Conservation (phyloP, 2,797 vertebrate species). For the Schizothorax lantsangensis region DNA sequence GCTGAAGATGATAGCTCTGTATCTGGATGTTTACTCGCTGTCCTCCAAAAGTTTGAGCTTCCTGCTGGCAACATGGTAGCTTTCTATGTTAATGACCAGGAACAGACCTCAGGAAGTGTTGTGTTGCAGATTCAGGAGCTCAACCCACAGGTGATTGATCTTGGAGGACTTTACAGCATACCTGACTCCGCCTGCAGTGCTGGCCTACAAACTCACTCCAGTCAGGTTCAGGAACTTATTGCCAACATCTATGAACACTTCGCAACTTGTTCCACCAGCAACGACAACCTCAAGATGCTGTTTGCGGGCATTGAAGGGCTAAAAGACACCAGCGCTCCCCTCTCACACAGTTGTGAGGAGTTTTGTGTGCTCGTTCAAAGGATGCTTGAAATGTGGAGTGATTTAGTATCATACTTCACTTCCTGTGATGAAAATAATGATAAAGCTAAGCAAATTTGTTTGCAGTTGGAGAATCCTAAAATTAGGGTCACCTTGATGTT, state of each 20-base stretch:
- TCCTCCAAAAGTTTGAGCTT: conserved; percentile 72
- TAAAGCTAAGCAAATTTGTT: conserved; percentile 68
- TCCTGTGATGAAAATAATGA: conserved; percentile 63
- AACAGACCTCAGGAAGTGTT: conserved; percentile 64
- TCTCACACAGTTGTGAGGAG: conserved; percentile 68
- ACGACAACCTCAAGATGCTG: conserved; percentile 68
- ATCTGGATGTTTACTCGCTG: conserved; percentile 59
- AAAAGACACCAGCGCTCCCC: conserved; percentile 46
- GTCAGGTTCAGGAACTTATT: conserved; percentile 68
- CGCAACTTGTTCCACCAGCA: conserved; percentile 63
- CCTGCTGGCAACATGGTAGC: conserved; percentile 70
- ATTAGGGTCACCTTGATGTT: conserved; percentile 75
- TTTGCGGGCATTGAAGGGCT: conserved; percentile 64
- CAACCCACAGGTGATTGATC: conserved; percentile 67
- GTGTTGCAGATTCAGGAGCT: conserved; percentile 71
- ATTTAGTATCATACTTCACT: conserved; percentile 71
- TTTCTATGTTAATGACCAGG: conserved; percentile 65
- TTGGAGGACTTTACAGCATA: conserved; percentile 69
- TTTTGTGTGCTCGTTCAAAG: conserved; percentile 67
- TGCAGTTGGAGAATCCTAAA: conserved; percentile 72
- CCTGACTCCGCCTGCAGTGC: conserved; percentile 70
- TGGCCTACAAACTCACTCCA: conserved; percentile 68
- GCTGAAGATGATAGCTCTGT: conserved; percentile 56
- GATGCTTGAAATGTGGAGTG: conserved; percentile 72
- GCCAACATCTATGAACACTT: conserved; percentile 69